Conservation (phyloP, 53 echinoderm and acorn worm genomes). For the Holothuria leucospilota region DNA sequence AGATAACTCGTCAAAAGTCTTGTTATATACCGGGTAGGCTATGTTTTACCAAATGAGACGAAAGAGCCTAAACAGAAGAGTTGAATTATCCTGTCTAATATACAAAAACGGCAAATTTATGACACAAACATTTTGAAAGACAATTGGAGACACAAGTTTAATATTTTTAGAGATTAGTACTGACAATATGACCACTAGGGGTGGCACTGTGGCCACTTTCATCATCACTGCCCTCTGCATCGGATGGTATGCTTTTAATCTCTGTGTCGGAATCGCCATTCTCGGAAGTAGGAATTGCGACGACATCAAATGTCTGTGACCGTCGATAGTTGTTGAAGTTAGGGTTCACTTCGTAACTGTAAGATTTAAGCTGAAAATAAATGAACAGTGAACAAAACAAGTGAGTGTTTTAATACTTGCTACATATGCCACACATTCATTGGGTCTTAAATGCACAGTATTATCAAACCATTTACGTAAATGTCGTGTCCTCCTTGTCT, state of each 20-base stretch:
- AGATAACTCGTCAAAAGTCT: no score
- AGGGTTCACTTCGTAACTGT: conserved; percentile 72
- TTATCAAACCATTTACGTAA: no score
- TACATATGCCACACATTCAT: not conserved
- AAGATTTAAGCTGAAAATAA: conserved; percentile 51
- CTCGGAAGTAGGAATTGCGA: not conserved
- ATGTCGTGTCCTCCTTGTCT: no score
- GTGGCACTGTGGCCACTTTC: not conserved
- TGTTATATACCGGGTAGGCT: no score
- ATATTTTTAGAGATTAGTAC: conserved; percentile 12
- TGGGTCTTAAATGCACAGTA: not conserved
- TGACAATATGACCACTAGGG: not conserved
- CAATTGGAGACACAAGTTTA: no score
- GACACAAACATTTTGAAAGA: no score
- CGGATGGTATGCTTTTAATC: not conserved
- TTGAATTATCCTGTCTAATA: no score
- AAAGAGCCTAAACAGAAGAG: no score
- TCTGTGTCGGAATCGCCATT: not conserved
- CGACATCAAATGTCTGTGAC: conserved; percentile 16
- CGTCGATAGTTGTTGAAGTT: conserved; percentile 61
- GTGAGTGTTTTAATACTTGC: not conserved
- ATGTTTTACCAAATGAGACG: no score
- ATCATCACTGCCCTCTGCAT: not conserved
- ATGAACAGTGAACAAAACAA: not conserved
- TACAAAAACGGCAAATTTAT: no score